Base-by-base conservation (phyloP, 2,113 vertebrate species). In the Petromus typicus region DNA sequence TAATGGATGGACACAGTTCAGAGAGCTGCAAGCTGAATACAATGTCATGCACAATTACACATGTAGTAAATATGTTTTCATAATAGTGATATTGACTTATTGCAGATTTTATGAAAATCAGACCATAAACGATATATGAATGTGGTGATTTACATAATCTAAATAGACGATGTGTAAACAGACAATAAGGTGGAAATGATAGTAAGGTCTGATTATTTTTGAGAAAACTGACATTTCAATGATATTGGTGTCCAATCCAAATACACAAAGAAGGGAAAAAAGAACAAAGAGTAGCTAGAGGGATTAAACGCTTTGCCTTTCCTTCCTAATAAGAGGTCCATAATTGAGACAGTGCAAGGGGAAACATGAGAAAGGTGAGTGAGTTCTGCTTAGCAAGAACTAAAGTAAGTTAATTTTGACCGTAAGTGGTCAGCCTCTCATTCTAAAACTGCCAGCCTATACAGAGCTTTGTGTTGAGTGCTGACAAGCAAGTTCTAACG, bases 21-120 rank as follows among this genome's bases (percentile, higher is more conserved):
- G 27, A 93, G 57, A 67, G 13, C 51, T 59, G 71, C 14, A 67
- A 57, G 37, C 61, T 67, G 37, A 51, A 63, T 9, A 13, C 45
- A 69, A 7, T 40, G 37, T n/a, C 54, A 34, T 27, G 32, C 73
- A 54, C 20, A 94, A 63, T 59, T 89, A 83, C n/a, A 86, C 32
- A 34, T 45, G 20, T 34, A 85, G 89, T 48, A n/a, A 93, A 54
- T 89, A 17, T 17, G 34, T 80, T 91, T 91, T 89, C 69, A 91
- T 93, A 91, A 61, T 54, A 73, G 82, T 61, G 45, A 30, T 57
- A 69, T 4, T 84, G 45, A 84, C 83, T 93, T 86, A 57, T 71
- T 76, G 86, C 2, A 93, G 14, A 69, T n/a, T 86, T 79, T n/a
- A 89, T 84, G 69, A 43, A 37, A 80, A 86, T 48, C 43, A 75